A percentile compares a stretch with the other conserved stretches of the same genome.
Evolutionary conservation across 53 echinoderm and acorn worm genomes (phyloP).

Genomic region (Apostichopus leukothele): DNA sequence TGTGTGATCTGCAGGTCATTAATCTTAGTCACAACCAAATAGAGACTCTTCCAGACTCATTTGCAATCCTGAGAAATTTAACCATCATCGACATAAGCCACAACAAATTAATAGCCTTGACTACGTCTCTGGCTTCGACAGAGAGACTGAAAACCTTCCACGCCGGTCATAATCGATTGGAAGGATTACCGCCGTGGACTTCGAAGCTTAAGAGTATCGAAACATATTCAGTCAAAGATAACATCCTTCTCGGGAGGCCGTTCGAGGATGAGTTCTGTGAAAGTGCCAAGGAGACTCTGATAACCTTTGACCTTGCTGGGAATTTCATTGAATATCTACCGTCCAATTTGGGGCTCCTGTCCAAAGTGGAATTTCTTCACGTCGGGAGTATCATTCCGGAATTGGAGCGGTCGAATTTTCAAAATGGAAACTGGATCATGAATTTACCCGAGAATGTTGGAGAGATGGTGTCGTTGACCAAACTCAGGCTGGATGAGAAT

Average conservation of each 20-base stretch:
- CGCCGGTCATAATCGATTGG: slow-evolving; percentile 63
- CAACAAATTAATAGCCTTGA: slow-evolving; percentile 58
- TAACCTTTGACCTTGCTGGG: slow-evolving; percentile 70
- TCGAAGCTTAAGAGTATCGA: slow-evolving; percentile 62
- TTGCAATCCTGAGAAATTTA: slow-evolving; percentile 66
- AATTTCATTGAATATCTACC: slow-evolving; percentile 83
- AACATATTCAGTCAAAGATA: slow-evolving; percentile 70
- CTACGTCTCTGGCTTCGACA: slow-evolving; percentile 56
- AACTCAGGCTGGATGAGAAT: slow-evolving; percentile 82
- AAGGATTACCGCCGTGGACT: slow-evolving; percentile 73
- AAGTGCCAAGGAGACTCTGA: slow-evolving; percentile 53
- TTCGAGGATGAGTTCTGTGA: slow-evolving; percentile 69
- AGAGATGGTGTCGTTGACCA: slow-evolving; percentile 54
- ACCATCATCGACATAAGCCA: slow-evolving; percentile 66
- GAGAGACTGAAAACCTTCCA: slow-evolving; percentile 56
- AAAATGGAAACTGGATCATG: slow-evolving; percentile 90
- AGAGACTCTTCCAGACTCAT: slow-evolving; percentile 63
- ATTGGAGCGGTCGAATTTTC: slow-evolving; percentile 76
- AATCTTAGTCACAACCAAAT: slow-evolving; percentile 77
- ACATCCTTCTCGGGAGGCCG: slow-evolving; percentile 59
- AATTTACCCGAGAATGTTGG: slow-evolving; percentile 79
- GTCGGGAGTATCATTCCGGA: slow-evolving; percentile 81
- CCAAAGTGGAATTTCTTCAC: slow-evolving; percentile 67
- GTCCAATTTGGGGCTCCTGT: slow-evolving; percentile 58
- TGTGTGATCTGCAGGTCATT: slow-evolving; percentile 55